phyloP scores from a whole-genome alignment of 2,113 vertebrate species.

The Sturnira hondurensis region DNA sequence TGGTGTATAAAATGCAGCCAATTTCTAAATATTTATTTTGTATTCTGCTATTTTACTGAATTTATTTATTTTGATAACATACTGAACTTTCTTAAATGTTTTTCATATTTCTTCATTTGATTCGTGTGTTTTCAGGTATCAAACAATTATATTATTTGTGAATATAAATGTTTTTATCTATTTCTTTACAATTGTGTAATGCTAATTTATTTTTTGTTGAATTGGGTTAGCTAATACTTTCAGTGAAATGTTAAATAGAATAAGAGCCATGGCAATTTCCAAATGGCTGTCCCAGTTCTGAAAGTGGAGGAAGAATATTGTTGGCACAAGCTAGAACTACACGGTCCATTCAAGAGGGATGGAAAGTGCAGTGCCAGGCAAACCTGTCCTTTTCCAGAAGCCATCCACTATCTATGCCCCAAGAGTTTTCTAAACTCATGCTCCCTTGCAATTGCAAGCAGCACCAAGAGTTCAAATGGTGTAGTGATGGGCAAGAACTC shows the following conservation, averaged over 20 bases:
- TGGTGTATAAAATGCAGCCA: not conserved
- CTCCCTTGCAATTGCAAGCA: slow-evolving; percentile 83
- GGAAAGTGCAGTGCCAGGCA: not conserved
- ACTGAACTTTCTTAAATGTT: not conserved
- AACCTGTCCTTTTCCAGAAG: slow-evolving; percentile 80
- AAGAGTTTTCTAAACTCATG: slow-evolving; percentile 86
- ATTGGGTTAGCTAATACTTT: not conserved
- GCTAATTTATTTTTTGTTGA: not conserved
- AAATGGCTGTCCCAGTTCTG: not conserved
- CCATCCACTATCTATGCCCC: slow-evolving; percentile 86
- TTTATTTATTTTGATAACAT: not conserved
- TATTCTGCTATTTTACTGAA: not conserved
- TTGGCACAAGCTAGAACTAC: not conserved
- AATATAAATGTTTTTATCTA: not conserved
- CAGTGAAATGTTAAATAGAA: not conserved
- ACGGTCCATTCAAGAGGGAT: not conserved
- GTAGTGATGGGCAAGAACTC: slow-evolving; percentile 87
- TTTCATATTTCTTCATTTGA: not conserved
- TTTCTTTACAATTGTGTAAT: not conserved
- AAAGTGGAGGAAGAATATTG: not conserved
- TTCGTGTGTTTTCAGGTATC: not conserved
- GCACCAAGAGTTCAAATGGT: slow-evolving; percentile 91
- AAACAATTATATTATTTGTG: not conserved
- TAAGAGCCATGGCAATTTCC: not conserved
- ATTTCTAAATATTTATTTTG: not conserved